Base-by-base conservation (phyloP, 1,140 invertebrate genomes). In the Drosophila burlai region DNA sequence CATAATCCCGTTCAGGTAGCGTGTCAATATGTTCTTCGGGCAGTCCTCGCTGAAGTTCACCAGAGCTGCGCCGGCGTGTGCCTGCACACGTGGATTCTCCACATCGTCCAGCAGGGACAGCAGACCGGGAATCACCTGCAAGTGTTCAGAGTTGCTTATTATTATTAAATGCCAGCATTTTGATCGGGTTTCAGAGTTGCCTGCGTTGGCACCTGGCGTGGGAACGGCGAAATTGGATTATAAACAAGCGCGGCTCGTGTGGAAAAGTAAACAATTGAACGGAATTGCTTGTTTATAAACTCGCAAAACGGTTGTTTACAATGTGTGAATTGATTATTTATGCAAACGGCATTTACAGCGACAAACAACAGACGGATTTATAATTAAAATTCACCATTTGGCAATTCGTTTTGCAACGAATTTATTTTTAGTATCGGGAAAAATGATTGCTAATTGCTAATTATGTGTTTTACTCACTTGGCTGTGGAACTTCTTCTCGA, bases 11-110 rank as follows among this genome's bases (percentile, higher is more conserved):
- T 98, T 96, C 43, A 99, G 94, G 93, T 99, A 99, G 64, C 96
- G 96, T 26, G 96, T 96, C 29, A 99, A 94, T 74, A 99, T 98
- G 82, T 96, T 95, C 93, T 99, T 99, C 0, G 99, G 98, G 94
- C 99, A 99, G 92, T 99, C 98, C 94, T 99, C 99, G 91, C 98
- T 98, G 93, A 99, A 99, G 94, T 99, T 99, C 0, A 99, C 99
- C 38, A 99, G 94, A 54, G 99, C 99, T 47, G 99, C 99, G 79
- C 96, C 97, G 55, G 97, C 97, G 92, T 98, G 97, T 47, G 97
- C 97, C 94, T 99, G 98, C 64, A 99, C 99, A 74, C 99, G 94
- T 4, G 99, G 98, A 93, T 98, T 98, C 1, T 94, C 95, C 86
- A 97, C 96, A 92, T 99, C 98, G 86, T 98, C 98, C 73, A 99